Base-by-base conservation (phyloP, 2,888 invertebrate genomes). In the Cheiracanthium punctorium region DNA sequence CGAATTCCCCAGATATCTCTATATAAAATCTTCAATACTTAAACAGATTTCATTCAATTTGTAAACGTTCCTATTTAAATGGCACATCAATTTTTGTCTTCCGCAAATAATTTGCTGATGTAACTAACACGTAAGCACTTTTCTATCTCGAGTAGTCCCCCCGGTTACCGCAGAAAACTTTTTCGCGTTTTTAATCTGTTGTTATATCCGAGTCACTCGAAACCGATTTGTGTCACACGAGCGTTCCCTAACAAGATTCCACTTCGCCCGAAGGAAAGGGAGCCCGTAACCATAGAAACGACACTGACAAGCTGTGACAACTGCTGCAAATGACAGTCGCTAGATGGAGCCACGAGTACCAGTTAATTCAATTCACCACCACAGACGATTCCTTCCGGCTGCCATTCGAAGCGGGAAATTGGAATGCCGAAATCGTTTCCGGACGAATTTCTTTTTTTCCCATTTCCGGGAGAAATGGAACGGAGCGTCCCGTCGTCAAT, bases 391-490 rank as follows among this genome's bases (percentile, higher is more conserved):
- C 80, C 58, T 58, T 58, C 43, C 65, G 43, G 43, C 41, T 70
- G 74, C 79, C 52, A 80, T 85, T 80, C 74, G 80, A 74, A 75
- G 85, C 80, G 85, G 85, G 85, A 86, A 86, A 86, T 86, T 86
- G 85, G 85, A 76, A 80, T 72, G 85, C 75, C 85, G 85, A 58
- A 75, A 80, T 75, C 75, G 80, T 80, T 86, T 86, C 85, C 85
- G 74, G 85, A 7, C 58, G 73, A 86, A 86, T 86, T 80, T 86
- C 80, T 86, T 86, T 80, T 74, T n/a, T n/a, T 48, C 17, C 70
- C 75, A 80, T 86, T 86, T 80, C 85, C 80, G 80, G 75, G 10
- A 2, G 24, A 28, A 65, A 37, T 73, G 79, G 74, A 69, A 69
- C 69, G 43, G 69, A 41, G 30, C 33, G 37, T 71, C 69, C 69